phyloP scores from a whole-genome alignment of 2,888 invertebrate species.

The Alentia gelatinosa region DNA sequence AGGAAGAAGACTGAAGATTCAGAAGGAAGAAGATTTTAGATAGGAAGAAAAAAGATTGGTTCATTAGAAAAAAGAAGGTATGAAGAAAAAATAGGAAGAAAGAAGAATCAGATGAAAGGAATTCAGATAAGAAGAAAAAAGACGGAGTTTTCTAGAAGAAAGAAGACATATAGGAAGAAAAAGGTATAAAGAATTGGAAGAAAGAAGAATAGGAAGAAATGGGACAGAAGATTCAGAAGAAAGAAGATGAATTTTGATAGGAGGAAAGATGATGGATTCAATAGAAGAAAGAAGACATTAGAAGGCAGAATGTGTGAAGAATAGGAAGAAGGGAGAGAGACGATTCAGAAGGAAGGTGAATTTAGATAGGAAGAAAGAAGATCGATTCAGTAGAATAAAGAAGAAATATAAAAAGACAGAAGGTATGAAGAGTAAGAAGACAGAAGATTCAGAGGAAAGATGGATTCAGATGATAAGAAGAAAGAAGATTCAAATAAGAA shows the following conservation, averaged over 20 bases:
- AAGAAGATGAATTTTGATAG: constrained; percentile 13
- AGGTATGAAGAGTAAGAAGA: no score
- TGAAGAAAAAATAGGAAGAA: not conserved
- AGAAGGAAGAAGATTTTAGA: not conserved
- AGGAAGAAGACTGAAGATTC: not conserved
- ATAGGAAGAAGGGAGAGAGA: not conserved
- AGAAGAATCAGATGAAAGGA: constrained; percentile 5
- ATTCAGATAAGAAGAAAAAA: not conserved
- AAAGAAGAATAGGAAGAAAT: not conserved
- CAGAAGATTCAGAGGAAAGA: not conserved
- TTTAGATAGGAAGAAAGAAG: no score
- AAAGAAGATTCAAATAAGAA: not conserved
- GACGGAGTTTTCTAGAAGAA: not conserved
- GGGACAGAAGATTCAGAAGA: constrained; percentile 15
- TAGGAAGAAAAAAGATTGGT: not conserved
- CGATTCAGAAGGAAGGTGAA: constrained; percentile 39
- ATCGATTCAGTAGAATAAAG: not conserved
- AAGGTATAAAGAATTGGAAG: not conserved
- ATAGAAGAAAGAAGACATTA: constrained; percentile 44
- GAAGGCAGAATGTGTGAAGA: no score
- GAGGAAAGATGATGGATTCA: not conserved
- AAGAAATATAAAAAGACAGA: not conserved
- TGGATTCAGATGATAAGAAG: not conserved
- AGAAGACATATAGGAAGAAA: not conserved
- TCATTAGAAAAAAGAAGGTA: not conserved